These are phyloP conservation scores for Echiichthys vipera DNA, from an alignment of 2,797 vertebrate species.

Conservation along the genomic window DNA sequence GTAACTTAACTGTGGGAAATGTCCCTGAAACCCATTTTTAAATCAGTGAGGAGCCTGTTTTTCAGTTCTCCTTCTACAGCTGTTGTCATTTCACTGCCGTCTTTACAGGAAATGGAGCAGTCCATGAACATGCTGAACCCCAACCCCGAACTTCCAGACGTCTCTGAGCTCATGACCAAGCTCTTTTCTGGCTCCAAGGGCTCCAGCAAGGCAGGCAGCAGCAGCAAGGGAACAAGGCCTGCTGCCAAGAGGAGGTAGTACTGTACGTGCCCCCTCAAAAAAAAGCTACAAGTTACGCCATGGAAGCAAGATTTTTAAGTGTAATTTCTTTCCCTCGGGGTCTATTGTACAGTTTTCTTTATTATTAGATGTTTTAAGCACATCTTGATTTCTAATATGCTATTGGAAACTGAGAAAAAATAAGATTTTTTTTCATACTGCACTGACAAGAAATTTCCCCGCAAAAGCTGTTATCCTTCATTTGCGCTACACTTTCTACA, in stretches of 20 bases:
- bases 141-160: constrained; percentile 97
- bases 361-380: constrained; percentile 62
- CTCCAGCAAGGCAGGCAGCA: constrained; percentile 91
- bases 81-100: neutral
- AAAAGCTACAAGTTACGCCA: constrained; percentile 46
- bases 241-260: constrained; percentile 97
- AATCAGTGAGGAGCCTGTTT: neutral
- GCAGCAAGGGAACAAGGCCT: constrained; percentile 92
- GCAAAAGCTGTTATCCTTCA: constrained; percentile 54
- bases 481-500: constrained; percentile 44
- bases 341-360: constrained; percentile 78
- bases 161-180: constrained; percentile 99
- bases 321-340: constrained; percentile 43
- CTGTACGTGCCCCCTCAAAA: neutral
- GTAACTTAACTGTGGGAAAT: neutral
- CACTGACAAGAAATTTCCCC: constrained; percentile 64
- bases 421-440: constrained; percentile 48
- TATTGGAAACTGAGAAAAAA: constrained; percentile 51
- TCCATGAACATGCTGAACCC: constrained; percentile 99
- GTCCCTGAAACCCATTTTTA: neutral
- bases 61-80: neutral
- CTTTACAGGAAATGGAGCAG: constrained; percentile 96
- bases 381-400: constrained; percentile 61
- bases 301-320: constrained; percentile 74
- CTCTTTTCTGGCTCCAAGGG: constrained; percentile 96